Evolutionary conservation across 1,140 invertebrate species (phyloP).

Genomic region (Pomacea maculata): DNA sequence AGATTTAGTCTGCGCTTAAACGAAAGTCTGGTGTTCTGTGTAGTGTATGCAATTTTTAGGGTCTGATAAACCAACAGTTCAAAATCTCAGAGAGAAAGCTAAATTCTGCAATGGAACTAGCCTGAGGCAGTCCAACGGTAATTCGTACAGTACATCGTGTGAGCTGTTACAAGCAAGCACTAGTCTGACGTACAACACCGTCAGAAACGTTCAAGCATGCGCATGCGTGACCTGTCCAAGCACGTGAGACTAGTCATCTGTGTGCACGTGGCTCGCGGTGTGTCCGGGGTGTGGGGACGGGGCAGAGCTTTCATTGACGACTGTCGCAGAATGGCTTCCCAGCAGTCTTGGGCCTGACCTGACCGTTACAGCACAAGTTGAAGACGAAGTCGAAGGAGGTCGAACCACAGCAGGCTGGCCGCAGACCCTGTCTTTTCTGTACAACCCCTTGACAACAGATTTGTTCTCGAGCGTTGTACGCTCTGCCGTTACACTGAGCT

Average conservation of each 20-base stretch:
- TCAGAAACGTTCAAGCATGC: neutral
- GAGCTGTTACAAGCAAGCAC: neutral
- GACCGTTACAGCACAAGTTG: slow-evolving; percentile 30
- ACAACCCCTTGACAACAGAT: slow-evolving; percentile 31
- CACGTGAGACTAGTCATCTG: no score
- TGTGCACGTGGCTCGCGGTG: no score
- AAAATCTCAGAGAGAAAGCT: neutral
- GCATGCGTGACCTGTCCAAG: no score
- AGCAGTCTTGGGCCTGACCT: slow-evolving; percentile 19
- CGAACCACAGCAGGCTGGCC: slow-evolving; percentile 29
- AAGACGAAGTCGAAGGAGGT: slow-evolving; percentile 31
- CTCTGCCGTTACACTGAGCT: slow-evolving; percentile 6
- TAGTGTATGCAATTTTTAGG: no score
- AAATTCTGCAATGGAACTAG: neutral
- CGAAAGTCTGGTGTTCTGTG: neutral
- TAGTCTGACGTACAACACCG: neutral
- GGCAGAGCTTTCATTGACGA: neutral
- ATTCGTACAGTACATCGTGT: neutral
- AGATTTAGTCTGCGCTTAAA: neutral
- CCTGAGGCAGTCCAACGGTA: neutral
- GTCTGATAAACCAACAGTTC: no score
- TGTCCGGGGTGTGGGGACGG: neutral
- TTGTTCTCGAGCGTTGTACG: slow-evolving; percentile 17
- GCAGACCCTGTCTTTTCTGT: slow-evolving; percentile 26
- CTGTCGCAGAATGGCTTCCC: slow-evolving; percentile 15